Conservation (phyloP, 2,113 vertebrate species). For the Bostrychus sinensis region DNA sequence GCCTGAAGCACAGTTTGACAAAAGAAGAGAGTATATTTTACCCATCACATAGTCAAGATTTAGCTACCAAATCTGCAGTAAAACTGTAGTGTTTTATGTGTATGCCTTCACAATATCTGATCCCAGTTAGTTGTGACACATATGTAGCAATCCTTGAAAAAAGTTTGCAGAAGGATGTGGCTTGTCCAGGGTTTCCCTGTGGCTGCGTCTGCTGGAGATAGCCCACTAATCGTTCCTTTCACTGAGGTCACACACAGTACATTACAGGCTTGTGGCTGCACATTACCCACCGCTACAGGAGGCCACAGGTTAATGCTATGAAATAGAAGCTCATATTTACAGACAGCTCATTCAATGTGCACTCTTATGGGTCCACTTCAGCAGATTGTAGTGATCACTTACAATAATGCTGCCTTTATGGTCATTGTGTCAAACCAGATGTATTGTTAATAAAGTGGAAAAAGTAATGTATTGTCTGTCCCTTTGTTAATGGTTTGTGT, state of each 20-base stretch:
- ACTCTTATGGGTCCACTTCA: slow-evolving; percentile 51
- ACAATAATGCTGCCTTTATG: slow-evolving; percentile 39
- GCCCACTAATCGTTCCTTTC: slow-evolving; percentile 60
- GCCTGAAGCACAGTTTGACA: slow-evolving; percentile 33
- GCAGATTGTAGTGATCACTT: slow-evolving; percentile 52
- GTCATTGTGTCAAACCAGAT: slow-evolving; percentile 32
- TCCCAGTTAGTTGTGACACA: too few species aligned
- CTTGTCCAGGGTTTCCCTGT: slow-evolving; percentile 22
- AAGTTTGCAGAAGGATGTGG: slow-evolving; percentile 14
- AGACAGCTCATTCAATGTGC: slow-evolving; percentile 34
- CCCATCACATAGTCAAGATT: too few species aligned
- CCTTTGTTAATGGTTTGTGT: background rate
- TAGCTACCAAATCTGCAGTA: too few species aligned
- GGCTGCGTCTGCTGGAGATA: slow-evolving; percentile 51
- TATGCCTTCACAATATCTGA: too few species aligned
- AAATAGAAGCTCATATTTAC: slow-evolving; percentile 59
- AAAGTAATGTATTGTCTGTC: slow-evolving; percentile 3
- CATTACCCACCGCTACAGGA: slow-evolving; percentile 61
- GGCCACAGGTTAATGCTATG: slow-evolving; percentile 70
- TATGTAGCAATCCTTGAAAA: background rate
- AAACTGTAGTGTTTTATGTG: too few species aligned
- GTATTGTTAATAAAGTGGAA: background rate
- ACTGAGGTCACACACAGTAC: slow-evolving; percentile 50
- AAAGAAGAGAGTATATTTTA: too few species aligned
- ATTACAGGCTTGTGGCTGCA: slow-evolving; percentile 61